Evolutionary conservation across 1,140 invertebrate species (phyloP).

Genomic region (Geopemphigus sp.): DNA sequence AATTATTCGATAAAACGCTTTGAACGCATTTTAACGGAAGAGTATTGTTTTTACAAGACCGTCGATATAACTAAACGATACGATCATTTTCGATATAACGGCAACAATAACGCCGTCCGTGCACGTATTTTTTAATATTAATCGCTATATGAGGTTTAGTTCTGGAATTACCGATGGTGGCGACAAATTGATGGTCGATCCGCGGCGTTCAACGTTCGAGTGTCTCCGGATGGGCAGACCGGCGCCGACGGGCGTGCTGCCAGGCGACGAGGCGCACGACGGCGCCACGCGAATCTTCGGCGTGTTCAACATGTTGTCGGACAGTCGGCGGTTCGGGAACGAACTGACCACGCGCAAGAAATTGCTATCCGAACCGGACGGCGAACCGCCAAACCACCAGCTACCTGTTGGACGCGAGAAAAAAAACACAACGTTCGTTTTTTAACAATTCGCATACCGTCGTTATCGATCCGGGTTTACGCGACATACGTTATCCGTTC

Average conservation of each 20-base stretch:
- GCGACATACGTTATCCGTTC: too few relatives aligned
- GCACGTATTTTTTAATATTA: too few relatives aligned
- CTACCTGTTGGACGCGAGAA: constrained; percentile 56
- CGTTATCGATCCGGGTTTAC: too few relatives aligned
- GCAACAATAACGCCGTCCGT: too few relatives aligned
- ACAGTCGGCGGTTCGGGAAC: constrained; percentile 79
- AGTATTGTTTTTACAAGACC: too few relatives aligned
- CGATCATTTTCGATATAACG: too few relatives aligned
- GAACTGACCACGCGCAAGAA: constrained; percentile 78
- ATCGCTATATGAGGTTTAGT: too few relatives aligned
- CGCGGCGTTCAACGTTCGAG: constrained; percentile 81
- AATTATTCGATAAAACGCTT: too few relatives aligned
- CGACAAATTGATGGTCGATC: constrained; percentile 79
- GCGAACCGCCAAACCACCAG: constrained; percentile 71
- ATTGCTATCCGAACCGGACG: constrained; percentile 79
- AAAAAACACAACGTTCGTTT: neutral
- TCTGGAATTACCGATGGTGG: constrained; percentile 72
- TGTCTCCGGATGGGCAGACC: constrained; percentile 80
- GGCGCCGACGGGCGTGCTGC: constrained; percentile 76
- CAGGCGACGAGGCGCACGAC: constrained; percentile 81
- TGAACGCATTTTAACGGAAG: too few relatives aligned
- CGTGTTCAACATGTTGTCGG: constrained; percentile 86
- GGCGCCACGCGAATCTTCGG: constrained; percentile 81
- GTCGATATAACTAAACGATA: too few relatives aligned
- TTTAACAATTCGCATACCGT: too few relatives aligned